A percentile compares a stretch with the other conserved stretches of the same genome.
Evolutionary conservation across 2,797 vertebrate species (phyloP).

Genomic region (Pangasius krempfi): DNA sequence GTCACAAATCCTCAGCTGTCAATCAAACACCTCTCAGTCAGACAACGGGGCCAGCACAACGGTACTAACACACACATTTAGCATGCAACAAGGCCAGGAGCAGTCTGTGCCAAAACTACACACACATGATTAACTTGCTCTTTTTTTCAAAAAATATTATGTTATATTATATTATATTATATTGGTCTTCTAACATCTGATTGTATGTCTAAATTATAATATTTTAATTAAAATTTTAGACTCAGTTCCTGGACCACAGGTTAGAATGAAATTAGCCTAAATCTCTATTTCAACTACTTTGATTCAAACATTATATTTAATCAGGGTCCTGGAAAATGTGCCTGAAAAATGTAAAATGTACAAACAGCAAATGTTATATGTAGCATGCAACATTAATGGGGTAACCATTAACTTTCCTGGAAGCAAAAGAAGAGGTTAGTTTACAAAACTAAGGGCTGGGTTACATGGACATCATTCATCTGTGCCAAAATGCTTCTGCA

Average conservation of each 20-base stretch:
- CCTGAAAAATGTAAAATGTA: slow-evolving; percentile 60
- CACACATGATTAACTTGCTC: slow-evolving; percentile 45
- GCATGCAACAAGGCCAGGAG: slow-evolving; percentile 79
- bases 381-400: slow-evolving; percentile 74
- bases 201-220: neutral
- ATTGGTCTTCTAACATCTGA: slow-evolving; percentile 20
- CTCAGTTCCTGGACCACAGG: slow-evolving; percentile 19
- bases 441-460: slow-evolving; percentile 67
- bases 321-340: slow-evolving; percentile 45
- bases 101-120: slow-evolving; percentile 49
- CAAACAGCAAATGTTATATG: slow-evolving; percentile 52
- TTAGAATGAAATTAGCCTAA: slow-evolving; percentile 15
- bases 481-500: slow-evolving; percentile 53
- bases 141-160: neutral
- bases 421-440: slow-evolving; percentile 74
- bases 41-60: slow-evolving; percentile 96
- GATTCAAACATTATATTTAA: slow-evolving; percentile 38
- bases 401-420: slow-evolving; percentile 69
- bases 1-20: slow-evolving; percentile 99
- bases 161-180: slow-evolving; percentile 1
- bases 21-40: slow-evolving; percentile 99
- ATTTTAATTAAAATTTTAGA: neutral
- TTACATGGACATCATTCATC: slow-evolving; percentile 59
- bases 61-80: slow-evolving; percentile 72
- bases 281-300: neutral